Base-by-base conservation (phyloP, 2,888 invertebrate species). In the Athripsodes cinereus region DNA sequence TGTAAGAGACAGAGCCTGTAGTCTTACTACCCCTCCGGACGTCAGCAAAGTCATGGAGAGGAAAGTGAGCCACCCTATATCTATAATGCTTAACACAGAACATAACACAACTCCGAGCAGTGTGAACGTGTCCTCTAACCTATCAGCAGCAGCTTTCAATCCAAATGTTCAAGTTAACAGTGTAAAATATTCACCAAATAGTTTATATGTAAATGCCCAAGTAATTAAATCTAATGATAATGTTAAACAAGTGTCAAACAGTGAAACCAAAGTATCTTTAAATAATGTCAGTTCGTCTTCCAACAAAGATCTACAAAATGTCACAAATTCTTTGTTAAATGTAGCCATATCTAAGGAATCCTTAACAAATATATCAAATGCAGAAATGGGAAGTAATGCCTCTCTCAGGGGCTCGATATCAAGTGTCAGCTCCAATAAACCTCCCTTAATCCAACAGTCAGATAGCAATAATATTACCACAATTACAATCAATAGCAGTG, bases 21-120 rank as follows among this genome's bases (percentile, higher is more conserved):
- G 88, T 64, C 78, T 87, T 22, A 87, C 88, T 51, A 86, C 87
- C 0, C 86, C 87, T 0, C 86, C 87, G 8, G 86, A 87, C 55
- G 78, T 81, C 3, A 75, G 76, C 20, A 67, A 77, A 58, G 66
- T 77, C 0, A 76, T 75, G 66, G 73, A 78, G 67, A 62, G 76
- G 22, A 76, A 77, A 64, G 67, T 71, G 66, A 74, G 73, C 64
- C 75, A 71, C 65, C 76, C 72, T 0, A 55, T 60, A 6, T 59
- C 57, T 6, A 56, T 60, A 16, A 51, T 61, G 52, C 44, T 62
- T 2, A 60, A 55, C 21, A 34, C 47, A 21, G 55, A 58, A 22
- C 52, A 47, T 16, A 40, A 48, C n/a, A 44, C 58, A 22, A 56
- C 49, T 34, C n/a, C 34, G 16, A 31, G 22, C 51, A 72, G 58